Evolutionary conservation across 1,140 invertebrate genomes (phyloP).

Genomic region (Halyomorpha halys): DNA sequence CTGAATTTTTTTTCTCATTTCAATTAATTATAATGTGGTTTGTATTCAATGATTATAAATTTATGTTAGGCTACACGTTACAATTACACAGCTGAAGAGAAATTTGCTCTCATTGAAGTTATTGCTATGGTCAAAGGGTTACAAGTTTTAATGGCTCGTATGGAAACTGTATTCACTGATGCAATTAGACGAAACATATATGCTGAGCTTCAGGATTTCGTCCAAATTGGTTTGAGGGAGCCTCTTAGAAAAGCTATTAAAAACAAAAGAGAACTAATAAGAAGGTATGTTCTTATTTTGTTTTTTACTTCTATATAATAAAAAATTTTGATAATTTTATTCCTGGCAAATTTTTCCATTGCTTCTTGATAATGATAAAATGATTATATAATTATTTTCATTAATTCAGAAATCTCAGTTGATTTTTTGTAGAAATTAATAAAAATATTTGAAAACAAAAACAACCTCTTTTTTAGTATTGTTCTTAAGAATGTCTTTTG

Average conservation of each 20-base stretch:
- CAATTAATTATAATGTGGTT: not conserved
- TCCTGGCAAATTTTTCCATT: no score
- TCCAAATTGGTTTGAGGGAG: constrained; percentile 81
- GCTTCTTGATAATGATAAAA: no score
- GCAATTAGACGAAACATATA: constrained; percentile 92
- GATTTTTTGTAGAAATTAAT: no score
- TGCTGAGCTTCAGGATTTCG: constrained; percentile 94
- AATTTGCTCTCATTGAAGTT: constrained; percentile 95
- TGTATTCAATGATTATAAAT: not conserved
- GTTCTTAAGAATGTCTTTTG: no score
- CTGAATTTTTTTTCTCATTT: not conserved
- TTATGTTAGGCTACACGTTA: constrained; percentile 69
- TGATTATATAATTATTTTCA: no score
- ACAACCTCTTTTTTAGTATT: no score
- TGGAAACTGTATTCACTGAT: constrained; percentile 96
- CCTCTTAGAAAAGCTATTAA: constrained; percentile 93
- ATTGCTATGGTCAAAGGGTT: constrained; percentile 99
- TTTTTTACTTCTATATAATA: no score
- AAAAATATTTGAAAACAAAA: no score
- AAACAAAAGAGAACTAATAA: constrained; percentile 94
- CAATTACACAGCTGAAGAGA: constrained; percentile 96
- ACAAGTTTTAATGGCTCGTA: constrained; percentile 92
- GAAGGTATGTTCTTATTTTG: constrained; percentile 47
- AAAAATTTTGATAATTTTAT: no score
- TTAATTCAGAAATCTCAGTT: no score